phyloP scores from a whole-genome alignment of 1,140 invertebrate genomes.

The Daktulosphaira vitifoliae region DNA sequence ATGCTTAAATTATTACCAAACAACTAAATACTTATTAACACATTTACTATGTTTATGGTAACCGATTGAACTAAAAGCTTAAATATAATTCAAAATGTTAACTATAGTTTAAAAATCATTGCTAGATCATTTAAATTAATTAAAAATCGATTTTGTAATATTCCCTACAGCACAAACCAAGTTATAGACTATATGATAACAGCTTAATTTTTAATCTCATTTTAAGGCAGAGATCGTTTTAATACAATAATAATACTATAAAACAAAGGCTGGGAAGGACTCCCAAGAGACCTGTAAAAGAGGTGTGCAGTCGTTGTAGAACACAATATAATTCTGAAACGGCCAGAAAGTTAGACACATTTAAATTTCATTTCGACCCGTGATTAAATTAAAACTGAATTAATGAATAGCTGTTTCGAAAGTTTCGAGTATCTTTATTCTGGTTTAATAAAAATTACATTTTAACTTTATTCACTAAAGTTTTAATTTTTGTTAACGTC shows the following conservation, averaged over 20 bases:
- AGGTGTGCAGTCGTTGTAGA: constrained; percentile 8
- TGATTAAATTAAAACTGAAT: constrained; percentile 34
- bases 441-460: constrained; percentile 28
- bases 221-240: constrained; percentile 31
- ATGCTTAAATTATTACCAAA: no score
- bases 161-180: no score
- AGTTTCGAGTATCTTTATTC: constrained; percentile 12
- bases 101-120: no score
- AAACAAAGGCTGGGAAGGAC: constrained; percentile 26
- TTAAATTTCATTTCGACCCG: constrained; percentile 28
- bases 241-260: constrained; percentile 30
- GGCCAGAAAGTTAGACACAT: constrained; percentile 24
- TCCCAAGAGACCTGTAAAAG: constrained; percentile 30
- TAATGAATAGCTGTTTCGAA: constrained; percentile 22
- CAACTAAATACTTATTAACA: no score
- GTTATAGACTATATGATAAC: constrained; percentile 13
- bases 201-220: constrained; percentile 33
- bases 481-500: constrained; percentile 15
- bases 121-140: no score
- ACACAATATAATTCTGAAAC: constrained; percentile 15
- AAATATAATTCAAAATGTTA: no score
- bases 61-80: no score
- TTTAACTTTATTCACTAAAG: constrained; percentile 10
- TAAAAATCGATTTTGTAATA: no score
- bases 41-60: no score